Conservation (phyloP, 2,113 vertebrate species). For the Scopus umbretta region DNA sequence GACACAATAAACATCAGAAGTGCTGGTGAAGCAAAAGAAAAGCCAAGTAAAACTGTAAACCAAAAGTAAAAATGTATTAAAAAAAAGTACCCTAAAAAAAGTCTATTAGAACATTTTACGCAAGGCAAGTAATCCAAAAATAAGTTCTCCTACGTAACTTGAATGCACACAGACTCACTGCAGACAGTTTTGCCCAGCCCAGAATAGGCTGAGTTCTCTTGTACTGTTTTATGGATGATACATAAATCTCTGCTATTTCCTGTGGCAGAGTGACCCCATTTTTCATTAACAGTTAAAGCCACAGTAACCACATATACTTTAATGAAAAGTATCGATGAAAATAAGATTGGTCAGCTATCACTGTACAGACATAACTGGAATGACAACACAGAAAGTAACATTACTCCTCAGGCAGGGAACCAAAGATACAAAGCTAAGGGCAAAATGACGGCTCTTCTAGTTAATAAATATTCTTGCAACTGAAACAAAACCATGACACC, state of each 20-base stretch:
- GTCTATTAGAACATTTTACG: not conserved
- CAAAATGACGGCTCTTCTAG: not conserved
- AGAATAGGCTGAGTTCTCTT: not conserved
- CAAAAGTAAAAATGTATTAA: not conserved
- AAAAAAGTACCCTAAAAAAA: not conserved
- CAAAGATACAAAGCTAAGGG: not conserved
- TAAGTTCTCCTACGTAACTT: not conserved
- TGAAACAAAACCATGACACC: not conserved
- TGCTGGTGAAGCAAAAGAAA: not conserved
- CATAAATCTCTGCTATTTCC: not conserved
- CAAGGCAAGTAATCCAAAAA: not conserved
- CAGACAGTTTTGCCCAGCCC: not conserved
- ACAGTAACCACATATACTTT: not conserved
- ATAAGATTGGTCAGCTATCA: too few species aligned
- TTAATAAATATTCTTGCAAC: not conserved
- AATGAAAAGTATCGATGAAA: not conserved
- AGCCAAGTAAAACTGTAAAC: not conserved
- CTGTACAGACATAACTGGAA: not conserved
- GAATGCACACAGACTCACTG: not conserved
- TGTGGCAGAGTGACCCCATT: not conserved
- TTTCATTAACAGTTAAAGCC: not conserved
- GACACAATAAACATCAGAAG: not conserved
- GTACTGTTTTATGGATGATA: accelerated
- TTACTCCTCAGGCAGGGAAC: not conserved
- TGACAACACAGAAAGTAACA: not conserved